These are phyloP conservation scores for Orthosia gothica DNA, from an alignment of 2,888 invertebrate genomes.

Conservation along the genomic window DNA sequence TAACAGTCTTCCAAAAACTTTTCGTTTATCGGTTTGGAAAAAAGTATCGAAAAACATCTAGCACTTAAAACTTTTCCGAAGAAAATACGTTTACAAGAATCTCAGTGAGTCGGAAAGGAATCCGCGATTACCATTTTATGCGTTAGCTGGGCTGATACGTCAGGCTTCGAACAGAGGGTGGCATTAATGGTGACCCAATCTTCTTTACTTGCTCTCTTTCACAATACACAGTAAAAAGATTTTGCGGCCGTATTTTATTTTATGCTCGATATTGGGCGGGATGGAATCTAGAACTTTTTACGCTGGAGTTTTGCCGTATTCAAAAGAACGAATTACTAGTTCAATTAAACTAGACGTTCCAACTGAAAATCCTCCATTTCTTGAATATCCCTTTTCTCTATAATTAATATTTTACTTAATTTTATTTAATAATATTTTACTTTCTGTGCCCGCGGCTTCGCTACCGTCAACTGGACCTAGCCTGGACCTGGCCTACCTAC, in stretches of 20 bases:
- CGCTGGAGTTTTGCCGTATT: not conserved
- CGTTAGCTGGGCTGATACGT: slow-evolving; percentile 75
- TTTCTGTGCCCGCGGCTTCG: no score
- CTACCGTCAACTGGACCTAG: no score
- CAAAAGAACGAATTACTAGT: not conserved
- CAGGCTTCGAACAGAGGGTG: slow-evolving; percentile 76
- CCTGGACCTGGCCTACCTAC: no score
- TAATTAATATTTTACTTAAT: not conserved
- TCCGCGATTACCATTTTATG: slow-evolving; percentile 76
- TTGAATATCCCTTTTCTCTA: not conserved
- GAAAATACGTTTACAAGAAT: slow-evolving; percentile 62
- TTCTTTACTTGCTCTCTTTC: slow-evolving; percentile 62
- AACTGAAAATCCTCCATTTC: not conserved
- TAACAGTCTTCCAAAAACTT: slow-evolving; percentile 12
- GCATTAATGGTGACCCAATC: slow-evolving; percentile 75
- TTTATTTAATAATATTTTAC: no score
- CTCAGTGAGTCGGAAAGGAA: slow-evolving; percentile 63
- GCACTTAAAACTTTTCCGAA: slow-evolving; percentile 62
- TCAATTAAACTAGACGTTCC: not conserved
- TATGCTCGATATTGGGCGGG: slow-evolving; percentile 25
- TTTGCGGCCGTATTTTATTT: slow-evolving; percentile 49
- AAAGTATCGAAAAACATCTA: slow-evolving; percentile 50
- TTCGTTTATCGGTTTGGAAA: slow-evolving; percentile 51
- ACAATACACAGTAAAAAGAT: slow-evolving; percentile 57
- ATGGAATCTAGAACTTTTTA: slow-evolving; percentile 3